These are phyloP conservation scores for Natrix natrix DNA, from an alignment of 2,797 vertebrate species.

Conservation along the genomic window DNA sequence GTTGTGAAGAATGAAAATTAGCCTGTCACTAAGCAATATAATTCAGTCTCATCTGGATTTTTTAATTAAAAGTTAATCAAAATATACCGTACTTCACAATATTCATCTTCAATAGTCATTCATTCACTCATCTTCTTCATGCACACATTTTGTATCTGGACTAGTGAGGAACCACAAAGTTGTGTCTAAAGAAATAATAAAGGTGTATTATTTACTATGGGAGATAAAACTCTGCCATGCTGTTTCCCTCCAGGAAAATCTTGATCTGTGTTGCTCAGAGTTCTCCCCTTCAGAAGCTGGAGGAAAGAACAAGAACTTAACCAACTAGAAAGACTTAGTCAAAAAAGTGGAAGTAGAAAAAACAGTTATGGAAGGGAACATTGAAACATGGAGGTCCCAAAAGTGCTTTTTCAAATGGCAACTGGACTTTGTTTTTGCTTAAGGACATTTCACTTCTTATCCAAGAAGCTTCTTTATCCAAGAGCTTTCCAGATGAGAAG, in stretches of 20 bases:
- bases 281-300: background rate
- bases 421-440: no score
- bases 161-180: background rate
- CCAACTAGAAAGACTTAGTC: background rate
- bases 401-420: no score
- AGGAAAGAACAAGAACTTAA: background rate
- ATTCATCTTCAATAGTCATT: background rate
- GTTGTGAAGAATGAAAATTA: background rate
- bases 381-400: background rate
- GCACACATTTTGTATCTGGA: background rate
- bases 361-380: background rate
- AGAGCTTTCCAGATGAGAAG: background rate
- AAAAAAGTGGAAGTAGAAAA: background rate
- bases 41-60: background rate
- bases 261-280: background rate
- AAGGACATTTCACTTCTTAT: no score
- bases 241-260: background rate
- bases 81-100: background rate
- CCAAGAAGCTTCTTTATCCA: background rate
- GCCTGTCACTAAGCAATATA: background rate
- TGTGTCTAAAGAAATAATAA: background rate
- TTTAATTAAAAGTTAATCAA: background rate
- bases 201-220: background rate
- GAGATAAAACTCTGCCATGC: background rate
- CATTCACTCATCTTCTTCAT: background rate